A percentile compares a stretch with the other conserved stretches of the same genome.
Conservation (phyloP, 2,113 vertebrate genomes). For the Tragelaphus buxtoni region DNA sequence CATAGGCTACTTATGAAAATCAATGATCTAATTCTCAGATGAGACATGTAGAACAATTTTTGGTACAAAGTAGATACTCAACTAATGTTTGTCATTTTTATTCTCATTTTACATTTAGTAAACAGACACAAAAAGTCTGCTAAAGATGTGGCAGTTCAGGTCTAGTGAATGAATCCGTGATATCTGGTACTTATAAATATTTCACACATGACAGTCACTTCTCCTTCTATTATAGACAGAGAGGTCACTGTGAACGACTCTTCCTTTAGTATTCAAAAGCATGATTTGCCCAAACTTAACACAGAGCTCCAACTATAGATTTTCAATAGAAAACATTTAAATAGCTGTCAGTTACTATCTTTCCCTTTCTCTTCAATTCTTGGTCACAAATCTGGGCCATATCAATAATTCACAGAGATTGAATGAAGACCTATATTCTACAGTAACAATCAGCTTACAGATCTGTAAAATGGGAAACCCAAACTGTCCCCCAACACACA, state of each 20-base stretch:
- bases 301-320: background rate
- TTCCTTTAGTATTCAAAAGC: background rate
- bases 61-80: background rate
- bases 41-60: background rate
- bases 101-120: background rate
- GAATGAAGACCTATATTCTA: background rate
- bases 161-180: background rate
- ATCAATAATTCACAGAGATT: background rate
- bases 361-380: background rate
- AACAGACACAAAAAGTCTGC: background rate
- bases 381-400: background rate
- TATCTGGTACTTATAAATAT: background rate
- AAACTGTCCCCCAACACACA: background rate
- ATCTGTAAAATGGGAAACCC: background rate
- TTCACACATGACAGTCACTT: background rate
- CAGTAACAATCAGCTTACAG: background rate
- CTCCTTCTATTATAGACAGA: constrained; percentile 9
- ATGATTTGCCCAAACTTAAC: background rate
- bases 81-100: background rate
- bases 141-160: background rate
- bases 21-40: background rate
- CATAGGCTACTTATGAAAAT: background rate
- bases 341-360: background rate
- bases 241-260: background rate
- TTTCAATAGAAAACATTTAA: background rate